Conservation (phyloP, 1,140 invertebrate species). For the Drosophila seguyi region DNA sequence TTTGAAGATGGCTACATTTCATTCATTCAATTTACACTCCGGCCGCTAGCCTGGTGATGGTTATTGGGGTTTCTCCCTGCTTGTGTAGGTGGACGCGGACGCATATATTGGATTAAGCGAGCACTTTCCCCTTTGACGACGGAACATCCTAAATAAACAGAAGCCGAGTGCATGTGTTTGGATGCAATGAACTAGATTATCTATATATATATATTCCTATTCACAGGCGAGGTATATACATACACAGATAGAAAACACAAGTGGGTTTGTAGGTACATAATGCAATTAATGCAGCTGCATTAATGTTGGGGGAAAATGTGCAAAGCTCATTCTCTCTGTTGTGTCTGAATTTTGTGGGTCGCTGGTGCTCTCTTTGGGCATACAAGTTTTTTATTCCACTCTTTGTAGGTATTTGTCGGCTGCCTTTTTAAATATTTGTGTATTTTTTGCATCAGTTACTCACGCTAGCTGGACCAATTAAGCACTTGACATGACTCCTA, state of each 20-base stretch:
- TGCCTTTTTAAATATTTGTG: background rate
- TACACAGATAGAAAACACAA: constrained; percentile 5
- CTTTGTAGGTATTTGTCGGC: background rate
- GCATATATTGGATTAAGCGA: constrained; percentile 39
- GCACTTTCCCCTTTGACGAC: constrained; percentile 39
- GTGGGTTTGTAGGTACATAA: constrained; percentile 37
- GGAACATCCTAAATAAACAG: constrained; percentile 25
- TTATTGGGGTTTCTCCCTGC: background rate
- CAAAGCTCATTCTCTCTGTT: constrained; percentile 24
- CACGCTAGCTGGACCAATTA: constrained; percentile 8
- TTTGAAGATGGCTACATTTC: constrained; percentile 34
- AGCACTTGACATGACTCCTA: constrained; percentile 9
- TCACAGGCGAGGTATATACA: too few species aligned
- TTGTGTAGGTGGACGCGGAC: constrained; percentile 6
- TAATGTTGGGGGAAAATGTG: constrained; percentile 35
- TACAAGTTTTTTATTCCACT: background rate
- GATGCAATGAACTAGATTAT: constrained; percentile 52
- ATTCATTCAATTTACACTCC: constrained; percentile 44
- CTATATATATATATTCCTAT: constrained; percentile 1
- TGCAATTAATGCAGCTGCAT: constrained; percentile 56
- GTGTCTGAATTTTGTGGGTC: constrained; percentile 34
- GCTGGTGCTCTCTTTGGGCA: constrained; percentile 14
- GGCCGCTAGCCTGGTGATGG: constrained; percentile 1
- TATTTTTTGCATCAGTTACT: constrained; percentile 3
- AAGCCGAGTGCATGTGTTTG: constrained; percentile 14